Evolutionary conservation across 1,140 invertebrate genomes (phyloP).

Genomic region (Plectus sambesii): DNA sequence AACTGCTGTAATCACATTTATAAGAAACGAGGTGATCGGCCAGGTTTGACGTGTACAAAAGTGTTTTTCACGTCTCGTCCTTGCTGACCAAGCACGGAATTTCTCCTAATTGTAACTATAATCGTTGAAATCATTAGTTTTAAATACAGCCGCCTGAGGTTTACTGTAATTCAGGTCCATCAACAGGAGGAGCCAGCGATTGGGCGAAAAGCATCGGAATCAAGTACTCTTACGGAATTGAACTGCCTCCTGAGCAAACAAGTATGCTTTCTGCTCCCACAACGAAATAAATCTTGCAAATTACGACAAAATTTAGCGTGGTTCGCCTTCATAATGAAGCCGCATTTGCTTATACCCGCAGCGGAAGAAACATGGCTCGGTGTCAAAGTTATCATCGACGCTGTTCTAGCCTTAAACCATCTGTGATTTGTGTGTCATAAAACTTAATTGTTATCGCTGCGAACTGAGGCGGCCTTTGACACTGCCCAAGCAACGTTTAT

Average conservation of each 20-base stretch:
- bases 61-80: slow-evolving; percentile 21
- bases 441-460: too few species aligned
- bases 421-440: too few species aligned
- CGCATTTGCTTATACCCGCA: slow-evolving; percentile 36
- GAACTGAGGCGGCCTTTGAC: too few species aligned
- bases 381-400: too few species aligned
- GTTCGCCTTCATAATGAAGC: slow-evolving; percentile 42
- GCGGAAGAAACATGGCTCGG: slow-evolving; percentile 34
- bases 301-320: slow-evolving; percentile 22
- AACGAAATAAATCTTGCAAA: background rate
- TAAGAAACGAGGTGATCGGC: too few species aligned
- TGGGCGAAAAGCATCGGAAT: slow-evolving; percentile 39
- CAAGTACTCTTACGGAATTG: slow-evolving; percentile 42
- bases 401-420: too few species aligned
- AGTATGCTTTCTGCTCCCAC: slow-evolving; percentile 22
- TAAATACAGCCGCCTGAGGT: too few species aligned
- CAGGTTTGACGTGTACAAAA: too few species aligned
- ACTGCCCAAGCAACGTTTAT: too few species aligned
- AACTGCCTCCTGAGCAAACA: slow-evolving; percentile 34
- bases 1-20: slow-evolving; percentile 16
- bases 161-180: slow-evolving; percentile 38
- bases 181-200: slow-evolving; percentile 38
- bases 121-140: too few species aligned
- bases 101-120: too few species aligned
- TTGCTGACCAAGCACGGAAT: too few species aligned